Conservation (phyloP, 2,797 vertebrate species). For the Hippocampus kuda region DNA sequence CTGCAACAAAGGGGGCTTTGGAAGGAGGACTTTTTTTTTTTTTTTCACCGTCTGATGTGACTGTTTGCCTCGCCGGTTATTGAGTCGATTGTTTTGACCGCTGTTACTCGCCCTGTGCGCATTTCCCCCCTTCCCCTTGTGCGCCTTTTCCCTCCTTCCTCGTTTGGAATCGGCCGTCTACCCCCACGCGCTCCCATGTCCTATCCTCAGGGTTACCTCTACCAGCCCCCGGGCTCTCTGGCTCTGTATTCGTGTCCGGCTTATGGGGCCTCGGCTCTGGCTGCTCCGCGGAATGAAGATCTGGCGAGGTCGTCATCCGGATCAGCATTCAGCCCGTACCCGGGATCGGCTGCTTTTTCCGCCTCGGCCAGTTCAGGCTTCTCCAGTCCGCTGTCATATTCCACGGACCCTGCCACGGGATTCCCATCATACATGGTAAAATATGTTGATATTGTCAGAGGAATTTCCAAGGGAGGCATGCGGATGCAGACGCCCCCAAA, state of each 20-base stretch:
- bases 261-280: conserved; percentile 88
- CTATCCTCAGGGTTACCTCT: conserved; percentile 99
- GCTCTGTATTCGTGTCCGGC: conserved; percentile 95
- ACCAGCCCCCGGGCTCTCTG: conserved; percentile 96
- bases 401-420: conserved; percentile 84
- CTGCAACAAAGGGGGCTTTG: conserved; percentile 58
- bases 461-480: neutral
- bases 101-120: conserved; percentile 41
- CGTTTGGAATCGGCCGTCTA: conserved; percentile 53
- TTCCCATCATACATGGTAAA: conserved; percentile 98
- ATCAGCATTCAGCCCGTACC: conserved; percentile 91
- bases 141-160: conserved; percentile 12
- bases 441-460: neutral
- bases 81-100: conserved; percentile 54
- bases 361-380: conserved; percentile 83
- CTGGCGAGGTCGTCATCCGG: conserved; percentile 85
- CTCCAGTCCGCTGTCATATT: conserved; percentile 88
- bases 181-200: conserved; percentile 77
- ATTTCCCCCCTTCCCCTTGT: conserved; percentile 30
- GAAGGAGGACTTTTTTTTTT: conserved; percentile 61
- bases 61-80: conserved; percentile 56
- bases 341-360: conserved; percentile 93
- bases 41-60: conserved; percentile 54
- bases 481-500: neutral
- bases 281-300: conserved; percentile 89